Evolutionary conservation across 1,140 invertebrate species (phyloP).

Genomic region (Formica exsecta): DNA sequence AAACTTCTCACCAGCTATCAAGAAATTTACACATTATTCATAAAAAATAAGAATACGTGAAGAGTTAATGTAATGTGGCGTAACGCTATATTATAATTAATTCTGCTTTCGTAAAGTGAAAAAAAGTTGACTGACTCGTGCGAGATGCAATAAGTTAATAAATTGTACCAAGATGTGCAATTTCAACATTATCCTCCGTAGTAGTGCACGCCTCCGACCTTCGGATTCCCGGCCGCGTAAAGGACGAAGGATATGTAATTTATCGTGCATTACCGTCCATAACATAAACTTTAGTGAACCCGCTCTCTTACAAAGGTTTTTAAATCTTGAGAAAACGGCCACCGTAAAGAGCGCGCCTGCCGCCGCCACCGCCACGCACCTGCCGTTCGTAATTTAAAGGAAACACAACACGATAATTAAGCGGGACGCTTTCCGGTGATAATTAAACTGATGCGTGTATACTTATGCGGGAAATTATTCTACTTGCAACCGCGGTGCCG

Average conservation of each 20-base stretch:
- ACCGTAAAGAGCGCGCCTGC: neutral
- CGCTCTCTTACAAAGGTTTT: slow-evolving; percentile 28
- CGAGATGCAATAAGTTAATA: neutral
- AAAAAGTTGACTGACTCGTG: neutral
- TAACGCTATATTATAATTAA: slow-evolving; percentile 3
- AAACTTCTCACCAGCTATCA: neutral
- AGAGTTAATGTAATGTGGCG: neutral
- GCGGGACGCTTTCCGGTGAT: slow-evolving; percentile 28
- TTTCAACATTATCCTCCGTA: slow-evolving; percentile 27
- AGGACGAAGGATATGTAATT: slow-evolving; percentile 20
- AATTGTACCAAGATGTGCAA: slow-evolving; percentile 14
- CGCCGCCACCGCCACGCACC: neutral
- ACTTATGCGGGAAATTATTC: slow-evolving; percentile 41
- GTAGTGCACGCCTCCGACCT: neutral
- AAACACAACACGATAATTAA: slow-evolving; percentile 47
- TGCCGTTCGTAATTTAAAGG: slow-evolving; percentile 49
- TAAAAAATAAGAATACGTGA: neutral
- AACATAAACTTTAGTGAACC: slow-evolving; percentile 50
- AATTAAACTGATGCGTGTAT: slow-evolving; percentile 49
- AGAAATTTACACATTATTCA: neutral
- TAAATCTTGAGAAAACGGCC: slow-evolving; percentile 47
- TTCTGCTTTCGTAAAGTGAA: neutral
- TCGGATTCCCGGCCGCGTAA: neutral
- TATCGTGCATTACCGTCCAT: slow-evolving; percentile 11
- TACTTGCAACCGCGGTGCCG: neutral